Base-by-base conservation (phyloP, 2,888 invertebrate species). In the Cecidostiba fungosa region DNA sequence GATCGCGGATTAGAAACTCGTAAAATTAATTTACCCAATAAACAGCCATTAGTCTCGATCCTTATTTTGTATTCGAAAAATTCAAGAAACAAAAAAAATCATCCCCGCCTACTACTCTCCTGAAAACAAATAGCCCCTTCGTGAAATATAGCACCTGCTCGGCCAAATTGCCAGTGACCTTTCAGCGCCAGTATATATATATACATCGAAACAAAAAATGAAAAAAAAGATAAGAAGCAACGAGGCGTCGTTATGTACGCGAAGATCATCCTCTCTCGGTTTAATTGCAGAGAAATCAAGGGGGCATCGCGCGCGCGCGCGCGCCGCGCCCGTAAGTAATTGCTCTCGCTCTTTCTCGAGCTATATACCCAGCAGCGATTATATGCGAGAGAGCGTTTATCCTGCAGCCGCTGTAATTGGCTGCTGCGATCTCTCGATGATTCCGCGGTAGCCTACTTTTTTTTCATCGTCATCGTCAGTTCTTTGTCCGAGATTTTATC, bases 401-500 rank as follows among this genome's bases (percentile, higher is more conserved):
- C 62, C 50, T 5, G 14, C 3, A 50, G 76, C n/a, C 77, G 59
- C 0, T 50, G 69, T 78, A 78, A 78, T 78, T 78, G 78, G 59
- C 77, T 66, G 16, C 72, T 73, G 43, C 36, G 39, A 23, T 29
- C 19, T 19, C 32, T 26, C 62, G 43, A 62, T 78, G 29, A 29
- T 47, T 47, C 78, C n/a, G 80, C 47, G 23, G 74, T 81, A 81
- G 81, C 74, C 73, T 82, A 74, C 29, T 81, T 81, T 73, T 74
- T 82, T 74, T 26, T 23, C 26, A 26, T 26, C 36, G 23, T 47
- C 39, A 3, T 36, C 59, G 1, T 19, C 19, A 8, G 19, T 29
- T 47, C 79, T 26, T 69, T 54, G 54, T 54, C 4, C 19, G n/a
- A 19, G 54, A 47, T 32, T 47, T 32, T 36, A 6, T 36, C n/a